Base-by-base conservation (phyloP, 2,797 vertebrate genomes). In the Danio aesculapii region DNA sequence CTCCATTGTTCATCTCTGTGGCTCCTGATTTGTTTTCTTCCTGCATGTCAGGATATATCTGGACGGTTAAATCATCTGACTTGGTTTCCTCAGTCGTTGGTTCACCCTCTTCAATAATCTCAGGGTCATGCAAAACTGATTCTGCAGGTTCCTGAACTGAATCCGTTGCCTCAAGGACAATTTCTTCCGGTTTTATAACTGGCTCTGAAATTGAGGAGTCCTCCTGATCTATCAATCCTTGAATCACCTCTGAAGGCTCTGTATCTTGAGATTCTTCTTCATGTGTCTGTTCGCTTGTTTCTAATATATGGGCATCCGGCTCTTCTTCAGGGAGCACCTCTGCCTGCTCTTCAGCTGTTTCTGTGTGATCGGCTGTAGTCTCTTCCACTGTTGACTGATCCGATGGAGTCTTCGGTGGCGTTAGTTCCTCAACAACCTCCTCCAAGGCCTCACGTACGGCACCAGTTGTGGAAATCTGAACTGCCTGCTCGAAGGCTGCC, bases 381-480 rank as follows among this genome's bases (percentile, higher is more conserved):
- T 61, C 57, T 12, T 47, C 21, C 12, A 10, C 53, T 70, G 46
- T 61, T 76, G 79, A 71, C 43, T 77, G 62, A 44, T 63, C 61
- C 84, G 70, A 86, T 83, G 8, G 55, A 86, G 61, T 89, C 90
- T 49, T 87, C 89, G 57, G 89, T 55, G 68, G 87, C 81, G 0
- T 90, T 16, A 77, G 52, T 64, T 79, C 92, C 79, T 89, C 92
- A 53, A 92, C 90, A 57, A 91, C 92, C 77, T 89, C 91, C 84
- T 93, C 92, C 85, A 93, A 84, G 79, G 92, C 84, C 80, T 89
- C 90, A 71, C 89, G 91, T 47, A 91, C 78, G 30, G 90, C 86
- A 64, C 92, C 88, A 67, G 91, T 92, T 53, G 91, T 89, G 3
- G 87, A 88, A 7, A 86, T 84, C 57, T 88, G 87, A 63, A 89